phyloP scores from a whole-genome alignment of 2,113 vertebrate genomes.

The Tautogolabrus adspersus region DNA sequence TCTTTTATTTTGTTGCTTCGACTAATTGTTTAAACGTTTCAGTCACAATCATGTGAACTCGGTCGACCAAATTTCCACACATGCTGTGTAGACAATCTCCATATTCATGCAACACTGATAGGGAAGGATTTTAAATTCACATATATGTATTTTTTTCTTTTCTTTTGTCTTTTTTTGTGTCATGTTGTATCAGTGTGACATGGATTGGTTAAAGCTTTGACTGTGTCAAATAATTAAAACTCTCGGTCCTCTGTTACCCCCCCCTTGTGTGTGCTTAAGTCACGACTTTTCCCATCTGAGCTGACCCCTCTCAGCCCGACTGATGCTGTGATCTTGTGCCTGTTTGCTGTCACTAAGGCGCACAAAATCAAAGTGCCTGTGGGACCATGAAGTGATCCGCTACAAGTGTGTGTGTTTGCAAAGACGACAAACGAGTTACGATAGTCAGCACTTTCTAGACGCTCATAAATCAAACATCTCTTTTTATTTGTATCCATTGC shows the following conservation, averaged over 20 bases:
- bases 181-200: conserved; percentile 48
- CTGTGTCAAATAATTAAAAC: conserved; percentile 58
- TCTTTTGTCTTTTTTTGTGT: conserved; percentile 28
- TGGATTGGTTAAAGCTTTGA: conserved; percentile 60
- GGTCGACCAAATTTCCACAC: conserved; percentile 56
- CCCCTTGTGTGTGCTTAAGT: conserved; percentile 11
- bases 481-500: conserved; percentile 61
- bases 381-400: conserved; percentile 54
- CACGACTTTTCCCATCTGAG: conserved; percentile 17
- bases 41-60: conserved; percentile 8
- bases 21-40: conserved; percentile 24
- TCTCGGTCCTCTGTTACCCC: conserved; percentile 56
- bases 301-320: conserved; percentile 28
- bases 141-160: neutral
- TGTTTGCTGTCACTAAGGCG: conserved; percentile 46
- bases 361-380: conserved; percentile 70
- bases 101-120: conserved; percentile 30
- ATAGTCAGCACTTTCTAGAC: conserved; percentile 64
- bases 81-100: conserved; percentile 64
- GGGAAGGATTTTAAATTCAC: conserved; percentile 40
- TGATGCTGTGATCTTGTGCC: conserved; percentile 53
- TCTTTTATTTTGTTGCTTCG: neutral
- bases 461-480: conserved; percentile 52
- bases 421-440: conserved; percentile 41
- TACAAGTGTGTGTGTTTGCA: conserved; percentile 33